phyloP scores from a whole-genome alignment of 2,113 vertebrate species.

The Vulpes lagopus region DNA sequence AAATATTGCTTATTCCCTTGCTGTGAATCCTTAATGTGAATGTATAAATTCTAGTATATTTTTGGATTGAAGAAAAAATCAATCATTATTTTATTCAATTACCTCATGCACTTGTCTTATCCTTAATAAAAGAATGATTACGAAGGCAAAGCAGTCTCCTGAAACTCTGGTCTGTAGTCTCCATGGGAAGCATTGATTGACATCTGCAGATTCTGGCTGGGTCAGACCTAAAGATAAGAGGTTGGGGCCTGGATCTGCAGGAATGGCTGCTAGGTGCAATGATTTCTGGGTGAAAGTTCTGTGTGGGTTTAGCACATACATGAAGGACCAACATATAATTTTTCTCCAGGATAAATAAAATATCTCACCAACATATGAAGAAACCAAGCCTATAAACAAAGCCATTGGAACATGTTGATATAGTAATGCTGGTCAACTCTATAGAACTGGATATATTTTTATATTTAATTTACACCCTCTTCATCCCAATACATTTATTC shows the following conservation, averaged over 20 bases:
- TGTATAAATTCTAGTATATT: conserved; percentile 32
- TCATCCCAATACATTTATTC: background rate
- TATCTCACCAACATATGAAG: background rate
- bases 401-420: background rate
- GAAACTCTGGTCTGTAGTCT: background rate
- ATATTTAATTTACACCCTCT: background rate
- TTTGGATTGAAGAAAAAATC: conserved; percentile 27
- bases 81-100: conserved; percentile 31
- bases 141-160: background rate
- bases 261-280: background rate
- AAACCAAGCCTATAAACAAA: background rate
- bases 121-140: background rate
- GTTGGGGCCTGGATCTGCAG: background rate
- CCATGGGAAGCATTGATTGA: background rate
- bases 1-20: conserved; percentile 11
- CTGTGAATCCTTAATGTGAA: background rate
- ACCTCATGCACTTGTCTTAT: background rate
- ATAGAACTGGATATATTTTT: background rate
- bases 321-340: background rate
- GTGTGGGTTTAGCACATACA: background rate
- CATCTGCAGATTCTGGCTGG: background rate
- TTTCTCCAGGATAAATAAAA: background rate
- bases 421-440: background rate
- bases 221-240: background rate
- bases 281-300: background rate